Conservation (phyloP, 2,888 invertebrate genomes). For the Lithophane leautieri region DNA sequence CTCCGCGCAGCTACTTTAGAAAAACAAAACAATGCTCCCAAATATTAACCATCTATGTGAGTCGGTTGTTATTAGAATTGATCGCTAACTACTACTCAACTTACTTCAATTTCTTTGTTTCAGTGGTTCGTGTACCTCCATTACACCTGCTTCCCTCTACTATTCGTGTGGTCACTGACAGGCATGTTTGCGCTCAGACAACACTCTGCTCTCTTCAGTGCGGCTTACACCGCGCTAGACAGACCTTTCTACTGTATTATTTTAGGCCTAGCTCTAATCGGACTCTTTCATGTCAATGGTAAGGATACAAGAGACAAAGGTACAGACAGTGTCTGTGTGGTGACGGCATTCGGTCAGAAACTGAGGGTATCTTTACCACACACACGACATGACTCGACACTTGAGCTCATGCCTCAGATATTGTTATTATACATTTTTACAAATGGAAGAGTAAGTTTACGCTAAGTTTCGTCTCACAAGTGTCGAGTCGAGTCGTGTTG, state of each 20-base stretch:
- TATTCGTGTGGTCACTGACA: slow-evolving; percentile 44
- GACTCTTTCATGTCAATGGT: slow-evolving; percentile 53
- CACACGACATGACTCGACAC: background rate
- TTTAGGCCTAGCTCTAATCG: slow-evolving; percentile 43
- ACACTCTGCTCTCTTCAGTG: slow-evolving; percentile 40
- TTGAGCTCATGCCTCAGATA: background rate
- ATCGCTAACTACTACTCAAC: background rate
- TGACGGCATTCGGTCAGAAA: no score
- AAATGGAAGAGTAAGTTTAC: background rate
- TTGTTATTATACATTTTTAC: background rate
- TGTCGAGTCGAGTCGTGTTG: background rate
- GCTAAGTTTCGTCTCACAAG: background rate
- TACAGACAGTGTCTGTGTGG: no score
- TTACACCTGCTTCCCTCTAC: slow-evolving; percentile 18
- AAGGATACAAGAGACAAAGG: slow-evolving; percentile 6
- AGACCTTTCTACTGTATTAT: slow-evolving; percentile 50
- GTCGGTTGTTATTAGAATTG: background rate
- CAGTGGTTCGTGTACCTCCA: slow-evolving; percentile 62
- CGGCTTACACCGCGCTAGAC: slow-evolving; percentile 52
- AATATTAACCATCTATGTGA: no score
- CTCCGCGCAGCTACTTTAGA: no score
- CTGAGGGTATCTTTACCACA: background rate
- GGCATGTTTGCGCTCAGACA: slow-evolving; percentile 39
- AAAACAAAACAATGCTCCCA: no score
- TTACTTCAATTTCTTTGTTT: slow-evolving; percentile 19